Evolutionary conservation across 2,888 invertebrate genomes (phyloP).

Genomic region (Creontiades dilutus): DNA sequence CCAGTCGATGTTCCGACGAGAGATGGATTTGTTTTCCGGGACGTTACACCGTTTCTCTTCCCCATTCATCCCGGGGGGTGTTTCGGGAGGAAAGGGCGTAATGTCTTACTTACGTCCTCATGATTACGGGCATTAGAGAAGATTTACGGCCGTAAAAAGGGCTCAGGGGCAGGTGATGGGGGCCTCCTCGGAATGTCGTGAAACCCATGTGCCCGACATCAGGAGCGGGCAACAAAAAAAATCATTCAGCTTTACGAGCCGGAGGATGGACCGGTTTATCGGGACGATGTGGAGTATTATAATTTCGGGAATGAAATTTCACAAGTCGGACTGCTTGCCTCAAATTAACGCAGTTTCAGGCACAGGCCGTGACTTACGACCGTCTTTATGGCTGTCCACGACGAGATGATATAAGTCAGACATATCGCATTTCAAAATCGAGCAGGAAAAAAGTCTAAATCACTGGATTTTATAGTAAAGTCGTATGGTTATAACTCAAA

Average conservation of each 20-base stretch:
- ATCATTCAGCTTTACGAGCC: neutral
- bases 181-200: conserved; percentile 7
- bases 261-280: neutral
- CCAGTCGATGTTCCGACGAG: neutral
- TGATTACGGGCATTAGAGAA: conserved; percentile 34
- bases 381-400: too few relatives aligned
- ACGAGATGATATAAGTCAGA: too few relatives aligned
- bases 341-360: too few relatives aligned
- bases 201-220: neutral
- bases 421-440: too few relatives aligned
- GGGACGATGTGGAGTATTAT: neutral
- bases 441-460: too few relatives aligned
- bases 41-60: neutral
- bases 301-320: neutral
- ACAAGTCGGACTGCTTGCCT: neutral
- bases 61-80: neutral
- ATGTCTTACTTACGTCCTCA: conserved; percentile 37
- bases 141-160: conserved; percentile 20
- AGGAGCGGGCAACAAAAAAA: neutral
- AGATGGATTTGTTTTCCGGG: neutral
- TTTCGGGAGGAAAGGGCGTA: neutral
- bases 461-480: too few relatives aligned
- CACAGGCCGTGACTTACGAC: too few relatives aligned
- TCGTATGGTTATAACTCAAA: too few relatives aligned
- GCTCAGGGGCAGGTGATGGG: neutral